A percentile compares a stretch with the other conserved stretches of the same genome.
These are phyloP conservation scores for Bombus soroeensis DNA, from an alignment of 1,140 invertebrate species.

Conservation along the genomic window DNA sequence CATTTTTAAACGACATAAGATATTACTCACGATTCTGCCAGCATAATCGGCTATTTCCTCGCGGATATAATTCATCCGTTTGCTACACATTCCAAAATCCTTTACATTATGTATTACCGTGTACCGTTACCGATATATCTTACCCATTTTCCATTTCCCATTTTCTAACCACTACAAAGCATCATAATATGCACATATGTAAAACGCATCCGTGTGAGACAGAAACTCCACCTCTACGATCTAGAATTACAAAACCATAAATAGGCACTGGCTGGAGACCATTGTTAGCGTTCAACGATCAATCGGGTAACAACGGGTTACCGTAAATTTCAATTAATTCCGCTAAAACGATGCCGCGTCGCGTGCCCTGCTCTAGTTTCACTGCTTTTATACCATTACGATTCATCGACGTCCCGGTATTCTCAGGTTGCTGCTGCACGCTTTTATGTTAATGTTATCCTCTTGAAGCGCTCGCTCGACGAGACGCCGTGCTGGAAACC, in stretches of 20 bases:
- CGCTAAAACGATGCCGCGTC: constrained; percentile 47
- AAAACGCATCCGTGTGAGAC: neutral
- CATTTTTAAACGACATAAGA: neutral
- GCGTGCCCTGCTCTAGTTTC: constrained; percentile 48
- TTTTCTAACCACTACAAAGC: neutral
- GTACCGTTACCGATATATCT: neutral
- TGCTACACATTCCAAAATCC: neutral
- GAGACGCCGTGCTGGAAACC: no score
- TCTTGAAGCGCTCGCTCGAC: neutral
- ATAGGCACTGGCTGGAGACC: neutral
- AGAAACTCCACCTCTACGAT: no score
- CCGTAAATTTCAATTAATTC: constrained; percentile 62
- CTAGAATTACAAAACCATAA: constrained; percentile 27
- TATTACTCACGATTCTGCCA: neutral
- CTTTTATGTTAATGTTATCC: constrained; percentile 52
- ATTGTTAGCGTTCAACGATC: constrained; percentile 39
- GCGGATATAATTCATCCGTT: neutral
- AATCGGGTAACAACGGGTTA: constrained; percentile 37
- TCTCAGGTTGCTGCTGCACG: constrained; percentile 42
- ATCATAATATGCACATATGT: neutral
- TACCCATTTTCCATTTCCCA: neutral
- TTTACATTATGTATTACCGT: neutral
- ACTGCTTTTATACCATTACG: constrained; percentile 39
- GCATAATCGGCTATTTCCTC: neutral
- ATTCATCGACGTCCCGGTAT: constrained; percentile 35